Evolutionary conservation across 2,113 vertebrate species (phyloP), one percentile per base, ranked within the genome.

Genomic region (Charadrius vociferus): DNA sequence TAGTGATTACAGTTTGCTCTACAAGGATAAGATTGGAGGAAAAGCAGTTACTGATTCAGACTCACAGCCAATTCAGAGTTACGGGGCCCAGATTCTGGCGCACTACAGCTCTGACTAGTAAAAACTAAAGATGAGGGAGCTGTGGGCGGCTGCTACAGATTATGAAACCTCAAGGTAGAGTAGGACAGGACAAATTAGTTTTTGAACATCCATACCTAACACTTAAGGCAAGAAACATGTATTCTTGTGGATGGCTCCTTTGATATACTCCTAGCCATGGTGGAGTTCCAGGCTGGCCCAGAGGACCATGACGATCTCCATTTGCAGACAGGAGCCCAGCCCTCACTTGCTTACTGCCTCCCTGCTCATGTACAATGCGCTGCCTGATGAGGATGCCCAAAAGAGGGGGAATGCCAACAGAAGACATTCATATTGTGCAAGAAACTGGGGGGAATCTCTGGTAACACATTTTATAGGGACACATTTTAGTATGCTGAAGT

Each of bases 291-390:
- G 29, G 16, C 9, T 91, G 32, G 27, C 13, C n/a, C 37, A 58
- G 47, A 72, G 26, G 18, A 70, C 18, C 7, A 32, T 15, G 7
- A 74, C 1, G 2, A 52, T 63, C 19, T 85, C 34, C 1, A 1
- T 11, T 47, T 41, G 6, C 1, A 2, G 13, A 49, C 8, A 55
- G 30, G 12, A 36, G 0, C 2, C 12, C 14, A 66, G 24, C 15
- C 19, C 19, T 77, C 34, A 4, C 2, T 10, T 12, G 3, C 3
- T 50, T 50, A 8, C 29, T 70, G 26, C n/a, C 16, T 80, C 19
- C 30, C 5, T 66, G 30, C 6, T 84, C 20, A 8, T 1, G 2
- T 22, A 34, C 3, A 81, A 5, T 15, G 13, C 0, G 0, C 26
- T 83, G 37, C 14, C 19, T 55, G 16, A 45, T 23, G 9, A 34